These are phyloP conservation scores for Neodiprion fabricii DNA, from an alignment of 1,140 invertebrate species.

Conservation along the genomic window DNA sequence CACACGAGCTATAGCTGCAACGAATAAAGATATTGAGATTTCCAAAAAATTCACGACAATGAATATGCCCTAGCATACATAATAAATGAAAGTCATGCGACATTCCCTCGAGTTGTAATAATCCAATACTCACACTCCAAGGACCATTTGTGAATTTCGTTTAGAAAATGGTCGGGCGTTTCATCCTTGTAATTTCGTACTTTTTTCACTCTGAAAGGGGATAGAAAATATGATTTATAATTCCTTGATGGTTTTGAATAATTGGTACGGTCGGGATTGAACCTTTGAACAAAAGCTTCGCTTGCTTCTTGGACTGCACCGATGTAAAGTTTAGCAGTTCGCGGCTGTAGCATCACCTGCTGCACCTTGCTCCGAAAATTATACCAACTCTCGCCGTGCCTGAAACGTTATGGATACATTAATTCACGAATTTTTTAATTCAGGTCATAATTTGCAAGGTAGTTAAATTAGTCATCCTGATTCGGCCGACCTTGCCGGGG, in stretches of 20 bases:
- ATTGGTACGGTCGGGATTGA: conserved; percentile 24
- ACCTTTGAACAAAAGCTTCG: conserved; percentile 74
- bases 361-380: conserved; percentile 82
- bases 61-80: background rate
- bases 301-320: conserved; percentile 76
- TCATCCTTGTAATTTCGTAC: conserved; percentile 72
- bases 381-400: conserved; percentile 86
- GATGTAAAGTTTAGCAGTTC: conserved; percentile 77
- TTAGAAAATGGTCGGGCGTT: conserved; percentile 78
- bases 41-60: background rate
- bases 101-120: background rate
- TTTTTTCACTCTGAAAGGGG: conserved; percentile 69
- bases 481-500: too few species aligned
- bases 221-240: too few species aligned
- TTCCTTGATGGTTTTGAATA: too few species aligned
- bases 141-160: conserved; percentile 87
- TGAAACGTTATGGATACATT: conserved; percentile 49
- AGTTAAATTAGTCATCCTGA: background rate
- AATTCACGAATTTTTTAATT: conserved; percentile 13
- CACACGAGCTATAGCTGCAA: conserved; percentile 78
- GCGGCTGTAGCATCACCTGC: conserved; percentile 80
- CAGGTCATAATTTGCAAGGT: background rate
- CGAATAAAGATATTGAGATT: conserved; percentile 31
- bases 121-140: conserved; percentile 78
- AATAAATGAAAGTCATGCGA: background rate